Base-by-base conservation (phyloP, 2,797 vertebrate genomes). In the Vultur gryphus region DNA sequence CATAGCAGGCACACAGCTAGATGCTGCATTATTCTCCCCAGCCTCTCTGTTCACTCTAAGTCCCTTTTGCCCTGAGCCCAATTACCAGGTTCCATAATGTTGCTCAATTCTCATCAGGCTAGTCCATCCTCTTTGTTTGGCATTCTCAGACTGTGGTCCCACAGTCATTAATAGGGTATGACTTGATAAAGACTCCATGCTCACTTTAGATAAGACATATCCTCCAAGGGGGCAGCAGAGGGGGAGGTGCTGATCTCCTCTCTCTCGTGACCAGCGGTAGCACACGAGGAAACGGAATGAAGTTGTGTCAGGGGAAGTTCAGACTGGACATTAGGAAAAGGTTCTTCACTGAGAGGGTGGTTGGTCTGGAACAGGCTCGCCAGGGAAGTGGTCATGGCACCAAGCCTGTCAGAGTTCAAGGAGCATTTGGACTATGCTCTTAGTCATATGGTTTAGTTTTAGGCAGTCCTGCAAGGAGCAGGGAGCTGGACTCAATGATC, bases 401-500 rank as follows among this genome's bases (percentile, higher is more conserved):
- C 48, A 43, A 48, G 21, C 25, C 49, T 76, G 15, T 15, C 41
- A 62, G 55, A 37, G 8, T 49, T 75, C 15, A 43, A 64, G 43
- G 9, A 76, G 16, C 1, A 1, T 76, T 62, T 52, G 11, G 13
- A 76, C 1, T 4, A 49, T 0, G 3, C 25, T 48, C 10, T 61
- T 69, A 41, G 35, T 55, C 16, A 26, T 20, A 25, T 26, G 13
- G 29, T 71, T 87, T 55, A 31, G 57, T 51, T 55, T 48, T n/a
- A 89, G 54, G 33, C n/a, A 61, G 33, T 39, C 37, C 43, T 29
- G 25, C 4, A 1, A 76, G 31, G 25, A 49, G 35, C 37, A 35
- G 20, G 31, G 37, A 44, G 2, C 67, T 59, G 72, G 33, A 33
- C 26, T 52, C 4, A 1, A 33, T 57, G 54, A n/a, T 57, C 33